Base-by-base conservation (phyloP, 2,888 invertebrate genomes). In the Schrankia costaestrigalis region DNA sequence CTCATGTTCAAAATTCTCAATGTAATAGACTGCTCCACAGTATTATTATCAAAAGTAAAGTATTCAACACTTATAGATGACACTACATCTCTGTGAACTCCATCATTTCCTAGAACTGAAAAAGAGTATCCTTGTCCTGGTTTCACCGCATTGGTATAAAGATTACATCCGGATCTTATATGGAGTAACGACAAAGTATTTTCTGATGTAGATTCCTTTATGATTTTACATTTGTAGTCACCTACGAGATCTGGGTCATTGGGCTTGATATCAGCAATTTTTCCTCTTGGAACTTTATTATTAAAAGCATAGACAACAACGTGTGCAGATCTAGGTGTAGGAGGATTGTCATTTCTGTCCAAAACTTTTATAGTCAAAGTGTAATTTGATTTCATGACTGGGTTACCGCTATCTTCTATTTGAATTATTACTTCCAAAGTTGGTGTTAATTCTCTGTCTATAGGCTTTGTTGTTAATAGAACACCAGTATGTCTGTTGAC, bases 291-390 rank as follows among this genome's bases (percentile, higher is more conserved):
- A 58, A 93, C 91, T 42, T 90, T 89, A 33, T 92, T 93, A 61
- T 95, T 94, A 61, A 94, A 93, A 1, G 94, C 90, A 63, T 94
- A 92, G 1, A 96, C 92, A 29, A 94, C 81, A 11, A 96, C 91
- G 60, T 95, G 94, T 0, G 95, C 94, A 6, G 94, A 93, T 60
- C 97, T 90, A 11, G 96, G 90, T 1, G 92, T 91, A 0, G 96
- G 97, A 9, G 97, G 96, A 68, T 94, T 95, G 62, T 98, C 97
- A 73, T 98, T 98, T 72, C 95, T 93, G 76, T 98, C 97, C 9
- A 93, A 76, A 2, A 98, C 91, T 41, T 92, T 90, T 9, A 97
- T 91, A 12, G 89, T 90, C 31, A 97, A 89, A 5, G 91, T 90
- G 66, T 95, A 94, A 51, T 94, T 94, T 0, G 96, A 94, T 56